A percentile compares a stretch with the other conserved stretches of the same genome.
These are phyloP conservation scores for Caerostris extrusa DNA, from an alignment of 1,140 invertebrate species.

Conservation along the genomic window DNA sequence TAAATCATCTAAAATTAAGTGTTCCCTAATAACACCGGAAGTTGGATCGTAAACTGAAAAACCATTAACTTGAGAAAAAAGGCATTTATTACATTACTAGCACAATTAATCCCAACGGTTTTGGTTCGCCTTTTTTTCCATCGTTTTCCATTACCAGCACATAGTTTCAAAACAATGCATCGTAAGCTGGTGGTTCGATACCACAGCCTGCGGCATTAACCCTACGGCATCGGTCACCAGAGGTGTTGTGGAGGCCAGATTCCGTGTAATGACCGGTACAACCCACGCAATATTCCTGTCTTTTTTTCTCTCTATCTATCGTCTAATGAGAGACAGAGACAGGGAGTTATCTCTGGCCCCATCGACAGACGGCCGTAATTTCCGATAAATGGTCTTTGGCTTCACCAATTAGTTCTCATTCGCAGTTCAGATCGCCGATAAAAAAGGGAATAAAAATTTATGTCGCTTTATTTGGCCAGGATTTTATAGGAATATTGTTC, in stretches of 20 bases:
- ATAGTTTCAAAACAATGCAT: not conserved
- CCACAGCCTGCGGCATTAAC: not conserved
- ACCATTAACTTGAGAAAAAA: not conserved
- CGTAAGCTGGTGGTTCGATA: not conserved
- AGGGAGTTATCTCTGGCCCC: not conserved
- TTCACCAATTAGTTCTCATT: conserved; percentile 20
- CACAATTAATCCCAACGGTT: conserved; percentile 21
- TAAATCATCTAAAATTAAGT: not conserved
- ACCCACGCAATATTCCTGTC: conserved; percentile 3
- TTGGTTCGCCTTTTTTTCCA: not conserved
- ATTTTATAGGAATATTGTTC: conserved; percentile 28
- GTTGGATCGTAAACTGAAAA: not conserved
- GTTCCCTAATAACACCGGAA: not conserved
- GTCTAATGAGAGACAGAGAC: not conserved
- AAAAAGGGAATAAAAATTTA: conserved; percentile 23
- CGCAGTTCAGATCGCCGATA: conserved; percentile 13
- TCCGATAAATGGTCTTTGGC: conserved; percentile 31
- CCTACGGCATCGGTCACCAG: not conserved
- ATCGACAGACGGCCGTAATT: conserved; percentile 1
- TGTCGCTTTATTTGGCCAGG: conserved; percentile 1
- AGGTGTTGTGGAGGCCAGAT: not conserved
- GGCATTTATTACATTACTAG: conserved; percentile 25
- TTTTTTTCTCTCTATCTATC: not conserved
- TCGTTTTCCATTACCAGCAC: not conserved
- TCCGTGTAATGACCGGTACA: conserved; percentile 6